phyloP scores from a whole-genome alignment of 2,113 vertebrate genomes.

The Chaetops frenatus region DNA sequence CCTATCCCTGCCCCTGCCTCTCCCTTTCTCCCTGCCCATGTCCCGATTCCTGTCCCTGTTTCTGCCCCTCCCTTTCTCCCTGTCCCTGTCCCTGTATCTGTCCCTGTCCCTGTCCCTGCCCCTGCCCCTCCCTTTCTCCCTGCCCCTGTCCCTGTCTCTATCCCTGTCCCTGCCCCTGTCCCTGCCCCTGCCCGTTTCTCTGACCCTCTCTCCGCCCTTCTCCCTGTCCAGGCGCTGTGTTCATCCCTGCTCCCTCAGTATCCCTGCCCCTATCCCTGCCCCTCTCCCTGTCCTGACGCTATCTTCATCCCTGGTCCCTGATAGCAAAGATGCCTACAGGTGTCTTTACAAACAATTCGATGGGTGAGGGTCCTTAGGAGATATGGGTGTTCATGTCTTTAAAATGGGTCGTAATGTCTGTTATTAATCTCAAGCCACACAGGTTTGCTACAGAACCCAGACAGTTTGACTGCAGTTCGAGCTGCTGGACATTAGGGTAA shows the following conservation, averaged over 20 bases:
- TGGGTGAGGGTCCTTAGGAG: not conserved
- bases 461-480: too few relatives aligned
- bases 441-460: not conserved
- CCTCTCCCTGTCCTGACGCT: not conserved
- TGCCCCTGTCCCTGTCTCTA: too few relatives aligned
- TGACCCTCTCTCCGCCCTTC: too few relatives aligned
- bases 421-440: not conserved
- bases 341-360: not conserved
- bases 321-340: too few relatives aligned
- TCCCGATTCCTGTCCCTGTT: too few relatives aligned
- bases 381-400: not conserved
- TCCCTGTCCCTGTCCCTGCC: too few relatives aligned
- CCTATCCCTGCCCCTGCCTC: too few relatives aligned
- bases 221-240: not conserved
- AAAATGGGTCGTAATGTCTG: not conserved
- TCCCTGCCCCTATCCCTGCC: not conserved
- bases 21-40: too few relatives aligned
- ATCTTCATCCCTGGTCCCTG: not conserved
- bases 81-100: too few relatives aligned
- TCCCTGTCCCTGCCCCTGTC: too few relatives aligned
- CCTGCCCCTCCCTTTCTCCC: too few relatives aligned
- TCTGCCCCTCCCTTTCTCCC: too few relatives aligned
- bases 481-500: not conserved
- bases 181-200: not conserved
- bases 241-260: not conserved